Evolutionary conservation across 2,888 invertebrate species (phyloP).

Genomic region (Agrochola litura): DNA sequence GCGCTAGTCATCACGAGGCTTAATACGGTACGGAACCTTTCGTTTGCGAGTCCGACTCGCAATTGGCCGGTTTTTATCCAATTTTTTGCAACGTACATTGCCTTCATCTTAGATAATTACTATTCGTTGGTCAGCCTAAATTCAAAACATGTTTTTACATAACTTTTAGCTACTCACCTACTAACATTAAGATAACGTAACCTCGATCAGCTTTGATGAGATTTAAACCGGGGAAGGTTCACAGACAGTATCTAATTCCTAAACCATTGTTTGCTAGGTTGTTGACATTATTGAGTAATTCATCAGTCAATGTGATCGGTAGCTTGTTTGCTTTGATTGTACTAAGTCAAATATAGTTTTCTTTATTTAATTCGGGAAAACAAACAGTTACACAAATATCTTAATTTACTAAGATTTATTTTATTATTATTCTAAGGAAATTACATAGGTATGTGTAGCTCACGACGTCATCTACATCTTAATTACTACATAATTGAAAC

Average conservation of each 20-base stretch:
- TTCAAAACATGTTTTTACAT: constrained; percentile 52
- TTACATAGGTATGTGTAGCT: too few species aligned
- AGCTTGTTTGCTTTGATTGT: background rate
- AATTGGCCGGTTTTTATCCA: background rate
- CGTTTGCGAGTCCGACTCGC: too few species aligned
- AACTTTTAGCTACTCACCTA: constrained; percentile 36
- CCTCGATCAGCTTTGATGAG: constrained; percentile 9
- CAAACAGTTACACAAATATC: too few species aligned
- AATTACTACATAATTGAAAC: too few species aligned
- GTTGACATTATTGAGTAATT: constrained; percentile 21
- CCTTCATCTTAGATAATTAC: constrained; percentile 23
- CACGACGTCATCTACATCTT: too few species aligned
- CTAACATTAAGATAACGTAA: constrained; percentile 34
- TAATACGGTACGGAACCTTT: too few species aligned
- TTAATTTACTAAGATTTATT: too few species aligned
- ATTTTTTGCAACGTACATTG: constrained; percentile 6
- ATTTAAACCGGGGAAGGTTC: constrained; percentile 14
- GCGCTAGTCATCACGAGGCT: too few species aligned
- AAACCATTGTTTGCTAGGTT: background rate
- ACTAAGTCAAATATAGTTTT: background rate
- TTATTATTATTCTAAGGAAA: too few species aligned
- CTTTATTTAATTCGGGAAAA: too few species aligned
- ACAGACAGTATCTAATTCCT: background rate
- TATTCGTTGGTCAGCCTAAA: background rate
- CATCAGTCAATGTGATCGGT: background rate